Base-by-base conservation (phyloP, 2,797 vertebrate species). In the Chelonia mydas region DNA sequence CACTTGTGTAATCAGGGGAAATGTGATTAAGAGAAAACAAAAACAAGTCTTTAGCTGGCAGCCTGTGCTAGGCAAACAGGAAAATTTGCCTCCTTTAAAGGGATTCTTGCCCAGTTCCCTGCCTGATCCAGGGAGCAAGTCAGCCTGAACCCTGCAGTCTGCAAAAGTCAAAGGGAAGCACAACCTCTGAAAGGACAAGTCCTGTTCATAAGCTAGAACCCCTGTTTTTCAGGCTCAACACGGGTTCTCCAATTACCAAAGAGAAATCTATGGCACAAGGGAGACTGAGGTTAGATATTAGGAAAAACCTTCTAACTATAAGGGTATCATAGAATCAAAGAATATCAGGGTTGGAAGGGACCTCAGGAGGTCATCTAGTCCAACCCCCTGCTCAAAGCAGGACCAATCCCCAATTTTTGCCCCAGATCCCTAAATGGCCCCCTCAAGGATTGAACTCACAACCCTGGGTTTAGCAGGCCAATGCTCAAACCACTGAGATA, bases 11-110 rank as follows among this genome's bases (percentile, higher is more conserved):
- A 74, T 78, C 68, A 49, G n/a, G 84, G 65, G 54, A 82, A 86
- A 86, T 86, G 83, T 83, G 86, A 91, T 83, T 82, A 91, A 87
- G 57, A 61, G 76, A 72, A 74, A 74, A 74, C 37, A 87, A 83
- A 54, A n/a, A 37, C 25, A 2, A 25, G 72, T 50, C 82, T 83
- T 7, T 11, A 37, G 41, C 25, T 83, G 54, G 57, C 80, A 78
- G 55, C 37, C 23, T n/a, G 55, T 37, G 84, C 55, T 10, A 83
- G 9, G 51, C 25, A 81, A 78, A 53, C 15, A 61, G 41, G 47
- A 45, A 19, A 50, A 5, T 19, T 21, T 33, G 19, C 13, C 27
- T 31, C 19, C 27, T 31, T 61, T 59, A 27, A 47, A 49, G 72
- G 72, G 51, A 41, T 41, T 74, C 37, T 12, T 74, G 68, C 37